phyloP scores from a whole-genome alignment of 2,797 vertebrate species.

The Helostoma temminkii region DNA sequence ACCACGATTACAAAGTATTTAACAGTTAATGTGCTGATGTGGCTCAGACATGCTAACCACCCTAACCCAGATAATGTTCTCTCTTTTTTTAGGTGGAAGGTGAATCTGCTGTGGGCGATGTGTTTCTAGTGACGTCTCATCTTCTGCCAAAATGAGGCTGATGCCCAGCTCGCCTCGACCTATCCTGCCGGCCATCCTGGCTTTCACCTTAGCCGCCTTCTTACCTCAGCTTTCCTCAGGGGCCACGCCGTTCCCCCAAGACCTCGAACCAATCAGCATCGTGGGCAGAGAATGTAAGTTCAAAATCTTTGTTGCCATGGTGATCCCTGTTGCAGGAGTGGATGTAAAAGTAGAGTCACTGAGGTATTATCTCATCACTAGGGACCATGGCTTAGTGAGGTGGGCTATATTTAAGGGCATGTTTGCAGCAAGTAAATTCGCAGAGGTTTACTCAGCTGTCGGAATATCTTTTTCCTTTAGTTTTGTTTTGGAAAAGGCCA shows the following conservation, averaged over 20 bases:
- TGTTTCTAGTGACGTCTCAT: conserved; percentile 79
- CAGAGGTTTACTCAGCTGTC: conserved; percentile 16
- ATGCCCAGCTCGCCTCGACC: conserved; percentile 72
- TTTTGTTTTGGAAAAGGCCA: conserved; percentile 3
- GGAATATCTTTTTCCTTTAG: not conserved
- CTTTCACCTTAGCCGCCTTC: conserved; percentile 70
- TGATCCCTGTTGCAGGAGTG: conserved; percentile 20
- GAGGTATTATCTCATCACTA: conserved; percentile 14
- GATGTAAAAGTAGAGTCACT: conserved; percentile 38
- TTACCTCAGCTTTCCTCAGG: conserved; percentile 74
- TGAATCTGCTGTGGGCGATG: conserved; percentile 76
- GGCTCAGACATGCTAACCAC: not conserved
- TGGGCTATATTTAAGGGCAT: conserved; percentile 34
- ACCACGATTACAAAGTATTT: not conserved
- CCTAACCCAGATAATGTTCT: conserved; percentile 4
- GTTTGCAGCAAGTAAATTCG: conserved; percentile 23
- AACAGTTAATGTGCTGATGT: too few species aligned
- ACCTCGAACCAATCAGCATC: conserved; percentile 85
- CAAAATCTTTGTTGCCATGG: conserved; percentile 48
- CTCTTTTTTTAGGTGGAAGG: conserved; percentile 70
- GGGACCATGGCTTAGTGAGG: conserved; percentile 2
- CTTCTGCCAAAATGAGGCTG: conserved; percentile 82
- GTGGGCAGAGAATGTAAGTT: conserved; percentile 84
- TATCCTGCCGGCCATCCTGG: conserved; percentile 76
- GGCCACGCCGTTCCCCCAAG: conserved; percentile 84